Percentiles rank a stretch among this genome's conserved stretches.
Conservation (phyloP, 1,140 invertebrate genomes). For the Atta cephalotes region DNA sequence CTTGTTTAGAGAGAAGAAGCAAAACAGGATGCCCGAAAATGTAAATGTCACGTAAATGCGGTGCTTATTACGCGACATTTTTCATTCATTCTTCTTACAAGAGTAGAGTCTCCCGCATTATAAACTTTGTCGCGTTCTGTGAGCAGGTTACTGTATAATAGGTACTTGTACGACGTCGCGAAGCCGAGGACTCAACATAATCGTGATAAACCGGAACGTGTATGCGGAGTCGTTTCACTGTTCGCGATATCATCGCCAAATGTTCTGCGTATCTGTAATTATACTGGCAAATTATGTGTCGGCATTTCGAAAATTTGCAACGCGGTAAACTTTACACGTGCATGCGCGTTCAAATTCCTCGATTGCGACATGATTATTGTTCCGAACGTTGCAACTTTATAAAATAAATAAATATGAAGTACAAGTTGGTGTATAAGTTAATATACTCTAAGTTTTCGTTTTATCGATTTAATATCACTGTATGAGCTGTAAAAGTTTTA, state of each 20-base stretch:
- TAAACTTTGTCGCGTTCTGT: constrained; percentile 47
- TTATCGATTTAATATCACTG: background rate
- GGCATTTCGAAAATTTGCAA: constrained; percentile 31
- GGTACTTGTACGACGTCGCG: constrained; percentile 37
- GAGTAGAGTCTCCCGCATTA: background rate
- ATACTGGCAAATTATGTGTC: constrained; percentile 41
- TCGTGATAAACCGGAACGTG: constrained; percentile 45
- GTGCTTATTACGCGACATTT: constrained; percentile 2
- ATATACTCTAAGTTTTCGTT: no score
- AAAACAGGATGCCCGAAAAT: background rate
- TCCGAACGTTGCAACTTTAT: background rate
- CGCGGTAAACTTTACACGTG: constrained; percentile 24
- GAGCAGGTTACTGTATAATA: constrained; percentile 54
- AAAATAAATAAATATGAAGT: background rate
- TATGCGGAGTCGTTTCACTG: background rate
- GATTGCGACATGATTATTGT: background rate
- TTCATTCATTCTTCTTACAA: constrained; percentile 6
- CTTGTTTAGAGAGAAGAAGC: background rate
- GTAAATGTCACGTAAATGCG: background rate
- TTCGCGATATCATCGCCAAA: constrained; percentile 21
- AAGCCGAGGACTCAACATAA: constrained; percentile 40
- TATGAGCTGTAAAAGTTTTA: background rate
- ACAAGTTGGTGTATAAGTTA: no score
- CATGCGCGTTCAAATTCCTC: constrained; percentile 3
- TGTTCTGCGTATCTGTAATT: constrained; percentile 42